phyloP scores from a whole-genome alignment of 2,113 vertebrate genomes.

The Gambusia affinis region DNA sequence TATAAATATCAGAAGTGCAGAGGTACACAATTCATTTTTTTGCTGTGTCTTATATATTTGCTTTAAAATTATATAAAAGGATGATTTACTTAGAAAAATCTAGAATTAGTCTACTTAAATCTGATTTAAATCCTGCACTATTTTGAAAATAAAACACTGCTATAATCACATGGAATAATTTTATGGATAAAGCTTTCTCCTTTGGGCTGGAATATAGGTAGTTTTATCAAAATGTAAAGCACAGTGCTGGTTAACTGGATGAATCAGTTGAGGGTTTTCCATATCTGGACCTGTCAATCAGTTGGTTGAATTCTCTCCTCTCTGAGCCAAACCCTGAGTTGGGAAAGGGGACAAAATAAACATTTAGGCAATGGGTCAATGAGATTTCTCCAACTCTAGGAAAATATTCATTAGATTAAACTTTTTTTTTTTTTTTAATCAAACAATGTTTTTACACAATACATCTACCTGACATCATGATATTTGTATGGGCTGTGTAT shows the following conservation, averaged over 20 bases:
- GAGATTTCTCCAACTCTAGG: background rate
- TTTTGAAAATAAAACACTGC: background rate
- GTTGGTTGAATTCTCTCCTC: too few relatives aligned
- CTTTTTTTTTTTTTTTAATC: too few relatives aligned
- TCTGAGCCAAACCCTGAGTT: too few relatives aligned
- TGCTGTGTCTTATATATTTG: background rate
- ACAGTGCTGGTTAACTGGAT: background rate
- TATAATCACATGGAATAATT: background rate
- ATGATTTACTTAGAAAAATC: background rate
- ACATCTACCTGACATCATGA: background rate
- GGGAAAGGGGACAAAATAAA: background rate
- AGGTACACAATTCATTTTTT: background rate
- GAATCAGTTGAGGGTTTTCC: background rate
- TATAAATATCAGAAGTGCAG: background rate
- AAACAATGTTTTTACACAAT: too few relatives aligned
- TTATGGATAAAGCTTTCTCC: too few relatives aligned
- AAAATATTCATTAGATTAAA: background rate
- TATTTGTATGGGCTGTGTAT: background rate
- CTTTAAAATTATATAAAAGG: background rate
- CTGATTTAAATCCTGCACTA: background rate
- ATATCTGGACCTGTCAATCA: background rate
- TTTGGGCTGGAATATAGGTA: background rate
- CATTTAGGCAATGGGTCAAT: background rate
- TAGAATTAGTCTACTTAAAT: background rate
- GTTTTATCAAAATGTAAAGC: background rate